Evolutionary conservation across 2,888 invertebrate species (phyloP).

Genomic region (Phaonia tiefii): DNA sequence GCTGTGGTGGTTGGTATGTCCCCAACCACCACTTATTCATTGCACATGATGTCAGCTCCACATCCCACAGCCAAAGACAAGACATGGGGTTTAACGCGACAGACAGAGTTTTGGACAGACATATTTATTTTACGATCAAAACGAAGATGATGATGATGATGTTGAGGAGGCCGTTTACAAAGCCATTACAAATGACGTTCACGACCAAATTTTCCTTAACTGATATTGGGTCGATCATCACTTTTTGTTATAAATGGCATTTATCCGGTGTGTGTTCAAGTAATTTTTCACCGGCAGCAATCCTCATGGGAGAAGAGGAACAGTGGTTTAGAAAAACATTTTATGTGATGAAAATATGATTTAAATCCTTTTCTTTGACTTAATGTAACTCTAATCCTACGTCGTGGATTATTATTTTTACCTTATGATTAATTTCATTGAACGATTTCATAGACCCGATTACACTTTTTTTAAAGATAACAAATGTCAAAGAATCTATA

Average conservation of each 20-base stretch:
- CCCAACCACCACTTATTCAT: slow-evolving; percentile 2
- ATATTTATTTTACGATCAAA: background rate
- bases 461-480: no score
- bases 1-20: background rate
- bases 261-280: background rate
- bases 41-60: background rate
- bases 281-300: background rate
- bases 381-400: no score
- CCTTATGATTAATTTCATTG: no score
- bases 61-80: background rate
- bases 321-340: no score
- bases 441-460: no score
- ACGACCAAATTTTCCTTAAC: slow-evolving; percentile 18
- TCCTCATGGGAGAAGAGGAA: no score
- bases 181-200: slow-evolving; percentile 16
- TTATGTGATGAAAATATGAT: no score
- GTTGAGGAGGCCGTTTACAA: background rate
- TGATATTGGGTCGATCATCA: slow-evolving; percentile 55
- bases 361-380: no score
- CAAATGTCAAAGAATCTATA: no score
- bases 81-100: background rate
- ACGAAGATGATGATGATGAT: background rate
- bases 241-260: slow-evolving; percentile 35
- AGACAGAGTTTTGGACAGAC: background rate
- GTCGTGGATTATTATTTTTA: no score